Percentiles rank a stretch among this genome's conserved stretches.
Evolutionary conservation across 1,140 invertebrate species (phyloP).

Genomic region (Planococcus citri): DNA sequence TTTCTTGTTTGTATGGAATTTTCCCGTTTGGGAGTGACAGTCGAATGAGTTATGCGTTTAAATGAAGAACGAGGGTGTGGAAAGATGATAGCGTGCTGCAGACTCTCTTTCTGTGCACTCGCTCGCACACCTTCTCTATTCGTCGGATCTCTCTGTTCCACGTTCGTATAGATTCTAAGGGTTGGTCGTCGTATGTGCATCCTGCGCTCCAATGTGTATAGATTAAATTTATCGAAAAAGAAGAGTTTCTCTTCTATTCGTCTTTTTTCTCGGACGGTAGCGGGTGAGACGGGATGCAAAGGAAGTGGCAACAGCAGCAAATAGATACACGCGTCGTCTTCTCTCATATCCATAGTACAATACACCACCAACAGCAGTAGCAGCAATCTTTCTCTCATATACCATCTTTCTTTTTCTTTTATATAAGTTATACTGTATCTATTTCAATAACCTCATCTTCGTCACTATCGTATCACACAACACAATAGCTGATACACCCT

Average conservation of each 20-base stretch:
- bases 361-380: too few species aligned
- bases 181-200: not conserved
- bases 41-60: slow-evolving; percentile 14
- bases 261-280: not conserved
- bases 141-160: not conserved
- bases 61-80: slow-evolving; percentile 19
- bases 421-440: too few species aligned
- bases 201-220: not conserved
- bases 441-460: too few species aligned
- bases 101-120: not conserved
- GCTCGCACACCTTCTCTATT: too few species aligned
- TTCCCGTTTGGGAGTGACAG: slow-evolving; percentile 19
- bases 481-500: too few species aligned
- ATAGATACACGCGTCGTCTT: too few species aligned
- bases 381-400: too few species aligned
- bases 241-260: not conserved
- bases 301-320: too few species aligned
- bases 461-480: too few species aligned
- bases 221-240: slow-evolving; percentile 13
- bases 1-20: slow-evolving; percentile 20
- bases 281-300: too few species aligned
- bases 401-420: too few species aligned
- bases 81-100: slow-evolving; percentile 19
- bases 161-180: not conserved
- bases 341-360: too few species aligned